A percentile compares a stretch with the other conserved stretches of the same genome.
These are phyloP conservation scores for Halichoerus grypus DNA, from an alignment of 2,113 vertebrate species.

Conservation along the genomic window DNA sequence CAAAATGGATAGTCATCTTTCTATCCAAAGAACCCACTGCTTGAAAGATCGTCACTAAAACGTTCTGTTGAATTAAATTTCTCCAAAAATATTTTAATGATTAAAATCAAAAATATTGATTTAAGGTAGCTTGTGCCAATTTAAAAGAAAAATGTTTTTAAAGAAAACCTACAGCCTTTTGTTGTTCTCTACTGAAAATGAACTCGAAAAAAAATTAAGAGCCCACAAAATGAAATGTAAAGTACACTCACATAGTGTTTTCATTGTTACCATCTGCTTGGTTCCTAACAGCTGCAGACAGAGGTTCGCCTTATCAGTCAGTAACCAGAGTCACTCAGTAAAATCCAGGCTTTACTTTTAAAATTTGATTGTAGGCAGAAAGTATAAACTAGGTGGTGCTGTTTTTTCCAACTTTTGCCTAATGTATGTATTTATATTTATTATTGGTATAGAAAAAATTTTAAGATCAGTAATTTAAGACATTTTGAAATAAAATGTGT, in stretches of 20 bases:
- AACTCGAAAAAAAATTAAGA: neutral
- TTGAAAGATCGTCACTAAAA: neutral
- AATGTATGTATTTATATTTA: neutral
- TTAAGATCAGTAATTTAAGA: neutral
- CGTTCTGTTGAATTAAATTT: neutral
- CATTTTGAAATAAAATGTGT: slow-evolving; percentile 22
- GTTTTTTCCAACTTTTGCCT: neutral
- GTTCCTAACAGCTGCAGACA: neutral
- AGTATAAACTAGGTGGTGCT: neutral
- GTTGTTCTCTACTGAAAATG: neutral
- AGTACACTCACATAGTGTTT: neutral
- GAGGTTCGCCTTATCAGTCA: neutral
- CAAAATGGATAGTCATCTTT: neutral
- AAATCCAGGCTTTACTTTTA: neutral
- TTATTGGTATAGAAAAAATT: neutral
- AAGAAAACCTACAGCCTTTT: neutral
- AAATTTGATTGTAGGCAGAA: neutral
- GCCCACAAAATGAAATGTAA: neutral
- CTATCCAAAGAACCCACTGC: neutral
- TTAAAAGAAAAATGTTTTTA: slow-evolving; percentile 26
- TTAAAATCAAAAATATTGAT: slow-evolving; percentile 11
- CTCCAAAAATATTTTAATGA: neutral
- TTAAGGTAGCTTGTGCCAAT: neutral
- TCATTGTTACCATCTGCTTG: neutral
- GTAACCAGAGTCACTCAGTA: neutral